Evolutionary conservation across 2,113 vertebrate species (phyloP).

Genomic region (Raja brachyura): DNA sequence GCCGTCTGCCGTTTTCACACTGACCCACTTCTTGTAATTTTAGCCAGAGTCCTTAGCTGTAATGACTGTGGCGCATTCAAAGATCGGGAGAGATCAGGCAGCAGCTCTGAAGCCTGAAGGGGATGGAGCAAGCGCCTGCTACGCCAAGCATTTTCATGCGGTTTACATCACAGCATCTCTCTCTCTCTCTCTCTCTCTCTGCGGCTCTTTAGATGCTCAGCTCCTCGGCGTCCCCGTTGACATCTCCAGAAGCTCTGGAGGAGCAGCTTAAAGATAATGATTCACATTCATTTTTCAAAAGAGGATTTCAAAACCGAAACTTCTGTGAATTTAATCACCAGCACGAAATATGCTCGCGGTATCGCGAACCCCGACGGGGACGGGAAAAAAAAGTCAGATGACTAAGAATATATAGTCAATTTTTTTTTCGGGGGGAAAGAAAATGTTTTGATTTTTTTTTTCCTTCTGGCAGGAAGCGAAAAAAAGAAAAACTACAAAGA

Average conservation of each 20-base stretch:
- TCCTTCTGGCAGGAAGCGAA: not conserved
- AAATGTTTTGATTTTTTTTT: not conserved
- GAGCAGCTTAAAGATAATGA: not conserved
- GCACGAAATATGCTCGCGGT: not conserved
- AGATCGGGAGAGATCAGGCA: not conserved
- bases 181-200: not conserved
- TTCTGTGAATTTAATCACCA: not conserved
- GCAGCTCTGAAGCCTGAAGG: not conserved
- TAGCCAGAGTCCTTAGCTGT: not conserved
- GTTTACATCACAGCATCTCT: not conserved
- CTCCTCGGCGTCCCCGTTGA: not conserved
- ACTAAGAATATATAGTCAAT: not conserved
- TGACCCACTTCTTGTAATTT: slow-evolving; percentile 6
- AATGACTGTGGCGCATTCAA: not conserved
- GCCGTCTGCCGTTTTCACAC: not conserved
- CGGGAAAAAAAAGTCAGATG: not conserved
- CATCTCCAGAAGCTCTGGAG: not conserved
- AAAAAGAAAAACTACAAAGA: not conserved
- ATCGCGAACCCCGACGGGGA: not conserved
- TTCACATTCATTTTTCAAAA: not conserved
- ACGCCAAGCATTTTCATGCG: not conserved
- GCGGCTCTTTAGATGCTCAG: not conserved
- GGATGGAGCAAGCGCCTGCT: not conserved
- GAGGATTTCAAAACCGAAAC: not conserved
- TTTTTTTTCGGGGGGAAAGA: not conserved